Base-by-base conservation (phyloP, 2,888 invertebrate genomes). In the Polydrusus tereticollis region DNA sequence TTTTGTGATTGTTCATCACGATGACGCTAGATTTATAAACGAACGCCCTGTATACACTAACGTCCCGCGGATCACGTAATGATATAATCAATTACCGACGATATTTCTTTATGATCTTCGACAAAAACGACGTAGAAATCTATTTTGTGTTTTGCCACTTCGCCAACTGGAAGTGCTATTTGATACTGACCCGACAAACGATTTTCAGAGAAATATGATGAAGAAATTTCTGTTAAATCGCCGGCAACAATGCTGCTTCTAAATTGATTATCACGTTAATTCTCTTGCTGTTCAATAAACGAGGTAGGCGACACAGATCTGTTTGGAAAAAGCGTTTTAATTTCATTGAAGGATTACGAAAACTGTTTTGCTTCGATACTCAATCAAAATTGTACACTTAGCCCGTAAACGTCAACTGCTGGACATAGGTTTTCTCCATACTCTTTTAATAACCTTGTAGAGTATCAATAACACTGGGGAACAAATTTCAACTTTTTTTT, bases 201-300 rank as follows among this genome's bases (percentile, higher is more conserved):
- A 50, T 50, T 50, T 50, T 50, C 50, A 50, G 50, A n/a, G 50
- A 50, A 50, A 10, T 23, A 23, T 50, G 50, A 50, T 23, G 10
- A 45, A 45, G 45, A 45, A 50, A 50, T 43, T 16, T 18, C 18
- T 6, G 18, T 47, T 8, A 23, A 23, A 5, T 50, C 26, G 26
- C 50, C n/a, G 50, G n/a, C 50, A 26, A 50, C 50, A 50, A 50
- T 23, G 26, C 3, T 7, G 2, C n/a, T 23, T 26, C 1, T n/a
- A 50, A 50, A 50, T 50, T 50, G 23, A 50, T 23, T 47, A 43
- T 43, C 6, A n/a, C 43, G 8, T 18, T 33, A 16, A 7, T 7
- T 23, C 26, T 23, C 10, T 26, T 23, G 50, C 50, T 8, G 23
- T 23, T n/a, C 7, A 10, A 23, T 50, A 50, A 23, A 50, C 26